Evolutionary conservation across 2,888 invertebrate species (phyloP), one percentile per base, ranked within the genome.

Genomic region (Acleris literana): DNA sequence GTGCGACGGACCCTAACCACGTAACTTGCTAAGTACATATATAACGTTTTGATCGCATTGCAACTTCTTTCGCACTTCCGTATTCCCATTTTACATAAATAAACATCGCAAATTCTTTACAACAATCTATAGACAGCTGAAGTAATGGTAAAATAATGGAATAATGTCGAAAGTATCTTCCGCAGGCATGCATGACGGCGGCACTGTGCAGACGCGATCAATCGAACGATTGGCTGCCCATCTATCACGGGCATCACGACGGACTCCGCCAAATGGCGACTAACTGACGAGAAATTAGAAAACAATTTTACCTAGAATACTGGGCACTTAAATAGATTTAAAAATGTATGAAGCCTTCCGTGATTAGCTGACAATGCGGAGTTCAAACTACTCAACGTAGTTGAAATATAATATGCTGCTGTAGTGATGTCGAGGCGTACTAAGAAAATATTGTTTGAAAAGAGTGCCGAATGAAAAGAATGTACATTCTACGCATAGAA

Each of bases 181-280:
- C 55, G n/a, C 44, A 29, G 29, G 29, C 63, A 49, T 56, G 58
- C 63, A 69, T 54, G 58, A 68, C 61, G 69, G 62, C 49, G 39
- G 56, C 57, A 54, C 58, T 62, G 68, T 68, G 82, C 81, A 82
- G 84, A 82, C 81, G 85, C 85, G 82, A 91, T 92, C 90, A 90
- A 91, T 91, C 91, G 91, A 83, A 76, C 79, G 71, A 76, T 79
- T 79, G 84, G 84, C 85, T 86, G 84, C 87, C 84, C 90, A 91
- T 92, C 90, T 89, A 91, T 91, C 92, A 91, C 88, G 83, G 77
- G 86, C 39, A 89, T 90, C 90, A 86, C 71, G 76, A 79, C 75
- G 74, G 74, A 78, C 82, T 80, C 72, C 78, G 77, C 87, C 90
- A 92, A 89, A 90, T 91, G 92, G 89, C 88, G 85, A 84, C 84